Evolutionary conservation across 2,797 vertebrate genomes (phyloP).

Genomic region (Chiloscyllium punctatum): DNA sequence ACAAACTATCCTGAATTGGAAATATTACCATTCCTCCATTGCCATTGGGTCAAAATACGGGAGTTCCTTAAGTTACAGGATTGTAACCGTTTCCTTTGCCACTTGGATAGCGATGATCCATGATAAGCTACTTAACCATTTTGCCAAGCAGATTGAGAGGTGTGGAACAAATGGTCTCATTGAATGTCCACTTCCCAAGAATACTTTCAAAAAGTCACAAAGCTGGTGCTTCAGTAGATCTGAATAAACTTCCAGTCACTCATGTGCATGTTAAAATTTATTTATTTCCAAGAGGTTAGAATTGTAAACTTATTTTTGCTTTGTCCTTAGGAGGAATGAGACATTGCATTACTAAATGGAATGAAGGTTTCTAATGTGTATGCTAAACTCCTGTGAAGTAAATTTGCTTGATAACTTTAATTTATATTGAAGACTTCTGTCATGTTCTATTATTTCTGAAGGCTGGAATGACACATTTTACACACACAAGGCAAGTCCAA

Average conservation of each 20-base stretch:
- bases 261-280: not conserved
- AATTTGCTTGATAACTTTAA: not conserved
- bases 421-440: not conserved
- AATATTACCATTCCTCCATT: not conserved
- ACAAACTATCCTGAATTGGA: not conserved
- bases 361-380: not conserved
- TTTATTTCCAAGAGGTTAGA: not conserved
- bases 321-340: not conserved
- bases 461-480: not conserved
- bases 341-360: not conserved
- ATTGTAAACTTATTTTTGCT: not conserved
- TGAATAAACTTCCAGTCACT: not conserved
- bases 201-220: not conserved
- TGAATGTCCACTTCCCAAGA: not conserved
- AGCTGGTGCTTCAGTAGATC: not conserved
- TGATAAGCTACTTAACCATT: not conserved
- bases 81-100: not conserved
- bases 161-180: not conserved
- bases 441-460: not conserved
- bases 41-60: not conserved
- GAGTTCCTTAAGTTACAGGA: not conserved
- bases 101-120: not conserved
- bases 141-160: not conserved
- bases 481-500: not conserved
- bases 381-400: not conserved